Evolutionary conservation across 2,888 invertebrate genomes (phyloP), one percentile per base, ranked within the genome.

Genomic region (Odontothrips loti): DNA sequence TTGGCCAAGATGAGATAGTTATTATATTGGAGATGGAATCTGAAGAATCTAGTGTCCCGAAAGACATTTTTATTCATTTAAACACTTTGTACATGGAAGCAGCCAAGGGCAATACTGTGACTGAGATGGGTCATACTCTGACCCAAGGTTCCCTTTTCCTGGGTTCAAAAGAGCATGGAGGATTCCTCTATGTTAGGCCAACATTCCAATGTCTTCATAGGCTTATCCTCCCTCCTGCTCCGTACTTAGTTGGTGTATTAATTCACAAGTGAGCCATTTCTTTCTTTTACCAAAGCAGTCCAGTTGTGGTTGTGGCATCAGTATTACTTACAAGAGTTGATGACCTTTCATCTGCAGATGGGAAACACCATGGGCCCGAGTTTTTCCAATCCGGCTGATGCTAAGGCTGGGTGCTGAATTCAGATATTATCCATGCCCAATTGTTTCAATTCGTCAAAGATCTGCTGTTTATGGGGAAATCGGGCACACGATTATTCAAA

Each of bases 401-500:
- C 87, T 96, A 80, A 90, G 96, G 82, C 88, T 96, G 51, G 96
- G 96, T 2, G 95, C 95, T 4, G 94, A 95, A 86, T 95, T 93
- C 87, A 91, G 95, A 83, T 95, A 95, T 86, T 96, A 96, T 87
- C 96, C 96, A 0, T 94, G 94, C 85, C 94, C 95, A 0, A 88
- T 96, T 83, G 92, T 96, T 80, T 94, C 95, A 27, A 91, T 93
- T 27, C 89, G 95, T 43, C 90, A 92, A 85, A 89, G 96, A 20
- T 93, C 93, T 84, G 92, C 95, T 0, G 93, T 95, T 9, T 96
- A 93, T 86, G 93, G 91, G 48, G 95, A 96, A 88, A 93, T 96
- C 82, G 95, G 95, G 0, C 95, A 95, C 86, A 96, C 96, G 15
- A 94, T 96, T 82, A 95, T 96, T 87, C 95, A 95, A 88, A 90